Conservation (phyloP, 2,797 vertebrate species). For the Darevskia nairensis region DNA sequence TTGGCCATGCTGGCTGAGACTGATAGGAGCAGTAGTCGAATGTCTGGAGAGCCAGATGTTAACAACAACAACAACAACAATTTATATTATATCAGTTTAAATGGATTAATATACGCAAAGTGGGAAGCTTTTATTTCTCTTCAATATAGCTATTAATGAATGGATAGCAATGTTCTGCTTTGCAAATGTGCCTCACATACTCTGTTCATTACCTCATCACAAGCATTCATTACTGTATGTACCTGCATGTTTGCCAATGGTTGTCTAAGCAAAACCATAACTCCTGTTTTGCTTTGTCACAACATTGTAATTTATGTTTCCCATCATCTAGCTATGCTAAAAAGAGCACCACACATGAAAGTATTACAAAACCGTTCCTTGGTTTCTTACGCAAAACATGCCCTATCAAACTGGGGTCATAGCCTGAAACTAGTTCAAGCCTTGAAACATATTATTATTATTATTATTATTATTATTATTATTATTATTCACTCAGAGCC, state of each 20-base stretch:
- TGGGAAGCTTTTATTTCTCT: not conserved
- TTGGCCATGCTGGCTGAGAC: too few relatives aligned
- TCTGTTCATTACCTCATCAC: not conserved
- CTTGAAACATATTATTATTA: not conserved
- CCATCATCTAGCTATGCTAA: not conserved
- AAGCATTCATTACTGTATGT: constrained; percentile 1
- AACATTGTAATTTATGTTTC: not conserved
- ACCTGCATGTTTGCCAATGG: not conserved
- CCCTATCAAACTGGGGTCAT: not conserved
- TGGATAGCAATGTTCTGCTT: not conserved
- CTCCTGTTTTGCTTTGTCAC: not conserved
- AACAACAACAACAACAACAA: too few relatives aligned
- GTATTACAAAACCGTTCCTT: not conserved
- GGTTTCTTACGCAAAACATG: not conserved
- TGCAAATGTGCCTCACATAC: not conserved
- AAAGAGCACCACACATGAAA: not conserved
- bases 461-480: not conserved
- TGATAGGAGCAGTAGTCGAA: too few relatives aligned
- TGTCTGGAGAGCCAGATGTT: too few relatives aligned
- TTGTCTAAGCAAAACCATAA: constrained; percentile 9
- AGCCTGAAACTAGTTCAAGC: not conserved
- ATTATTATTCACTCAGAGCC: not conserved
- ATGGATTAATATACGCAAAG: not conserved
- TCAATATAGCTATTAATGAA: not conserved
- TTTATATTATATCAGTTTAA: not conserved